Evolutionary conservation across 2,113 vertebrate species (phyloP), one percentile per base, ranked within the genome.

Genomic region (Notothenia rossii): DNA sequence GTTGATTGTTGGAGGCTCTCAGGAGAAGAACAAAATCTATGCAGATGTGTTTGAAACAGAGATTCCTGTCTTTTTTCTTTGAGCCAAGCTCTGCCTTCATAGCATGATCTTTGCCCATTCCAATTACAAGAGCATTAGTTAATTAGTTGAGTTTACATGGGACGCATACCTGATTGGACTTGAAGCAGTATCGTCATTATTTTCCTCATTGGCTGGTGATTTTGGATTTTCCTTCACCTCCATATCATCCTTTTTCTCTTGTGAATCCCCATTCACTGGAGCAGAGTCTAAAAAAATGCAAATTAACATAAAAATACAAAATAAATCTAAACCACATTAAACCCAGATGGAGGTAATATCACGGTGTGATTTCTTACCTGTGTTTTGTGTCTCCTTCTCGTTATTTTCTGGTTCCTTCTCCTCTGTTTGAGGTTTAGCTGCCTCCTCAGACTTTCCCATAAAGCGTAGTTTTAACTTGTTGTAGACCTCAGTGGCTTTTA

Each of bases 381-480:
- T 92, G 1, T 83, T 86, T 65, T 90, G 62, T 0, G 79, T 66
- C 53, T 96, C 95, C 2, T 92, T 95, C 62, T 92, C 94, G 0
- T 90, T 22, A 53, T 94, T 92, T 77, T 95, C 96, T 55, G 89
- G 88, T 0, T 89, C 89, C 74, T 96, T 96, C 0, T 17, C 82
- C 3, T 96, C 96, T 0, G 82, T 85, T 88, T 94, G 95, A 10
- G 93, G 88, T 87, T 97, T 98, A 91, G 91, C 95, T 63, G 92
- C 77, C 0, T 89, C 79, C 62, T 98, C 97, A 0, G 87, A 4
- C 90, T 97, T 98, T 49, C 96, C 97, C 77, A 99, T 93, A 85
- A 99, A 97, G 12, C 97, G 95, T 0, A 97, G 96, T 93, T 99
- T 99, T 90, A 99, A 93, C 33, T 97, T 97, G 49, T 96, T 96